Evolutionary conservation across 2,888 invertebrate species (phyloP).

Genomic region (Nephrotoma flavescens): DNA sequence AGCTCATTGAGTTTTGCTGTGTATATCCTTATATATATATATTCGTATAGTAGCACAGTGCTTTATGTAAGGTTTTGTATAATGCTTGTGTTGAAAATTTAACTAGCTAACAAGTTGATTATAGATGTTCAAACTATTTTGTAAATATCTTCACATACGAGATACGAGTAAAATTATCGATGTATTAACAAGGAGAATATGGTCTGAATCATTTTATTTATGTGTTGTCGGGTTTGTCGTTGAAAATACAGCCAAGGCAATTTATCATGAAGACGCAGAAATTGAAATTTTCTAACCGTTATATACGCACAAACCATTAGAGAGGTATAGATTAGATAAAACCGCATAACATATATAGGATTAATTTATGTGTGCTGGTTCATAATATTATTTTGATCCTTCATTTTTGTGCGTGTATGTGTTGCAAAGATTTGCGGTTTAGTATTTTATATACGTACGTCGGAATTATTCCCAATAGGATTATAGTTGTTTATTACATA

Average conservation of each 20-base stretch:
- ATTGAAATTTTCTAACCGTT: background rate
- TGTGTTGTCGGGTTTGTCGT: background rate
- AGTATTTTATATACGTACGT: background rate
- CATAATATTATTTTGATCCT: background rate
- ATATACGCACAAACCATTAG: background rate
- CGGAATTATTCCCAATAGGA: background rate
- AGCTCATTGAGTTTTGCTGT: background rate
- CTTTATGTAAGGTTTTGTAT: background rate
- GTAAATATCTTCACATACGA: background rate
- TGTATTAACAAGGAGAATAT: background rate
- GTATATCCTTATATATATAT: background rate
- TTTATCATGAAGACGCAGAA: background rate
- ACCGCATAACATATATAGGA: background rate
- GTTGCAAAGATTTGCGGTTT: background rate
- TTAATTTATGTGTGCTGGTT: background rate
- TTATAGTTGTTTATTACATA: background rate
- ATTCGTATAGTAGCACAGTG: background rate
- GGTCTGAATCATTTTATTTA: background rate
- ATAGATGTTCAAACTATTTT: background rate
- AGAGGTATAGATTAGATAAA: background rate
- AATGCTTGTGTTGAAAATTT: background rate
- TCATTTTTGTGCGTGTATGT: background rate
- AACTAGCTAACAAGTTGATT: background rate
- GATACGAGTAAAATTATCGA: background rate
- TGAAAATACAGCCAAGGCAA: background rate